A percentile compares a stretch with the other conserved stretches of the same genome.
Evolutionary conservation across 2,888 invertebrate genomes (phyloP).

Genomic region (Stratiomys singularior): DNA sequence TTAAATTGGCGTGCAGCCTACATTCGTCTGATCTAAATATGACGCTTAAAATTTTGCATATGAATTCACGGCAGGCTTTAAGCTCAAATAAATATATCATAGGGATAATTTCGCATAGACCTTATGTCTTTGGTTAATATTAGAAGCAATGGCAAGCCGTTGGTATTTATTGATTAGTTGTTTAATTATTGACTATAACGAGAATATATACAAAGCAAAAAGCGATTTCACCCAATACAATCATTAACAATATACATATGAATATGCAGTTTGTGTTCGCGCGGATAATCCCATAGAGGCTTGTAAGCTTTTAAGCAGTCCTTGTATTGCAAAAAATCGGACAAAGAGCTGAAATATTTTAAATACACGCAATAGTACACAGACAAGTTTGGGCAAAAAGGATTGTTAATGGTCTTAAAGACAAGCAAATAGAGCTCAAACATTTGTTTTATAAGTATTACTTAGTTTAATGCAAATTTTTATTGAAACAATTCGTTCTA

Average conservation of each 20-base stretch:
- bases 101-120: no score
- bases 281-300: not conserved
- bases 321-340: conserved; percentile 22
- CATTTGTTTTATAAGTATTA: conserved; percentile 41
- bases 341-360: conserved; percentile 32
- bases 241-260: not conserved
- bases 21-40: not conserved
- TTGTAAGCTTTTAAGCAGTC: conserved; percentile 37
- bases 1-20: not conserved
- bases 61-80: no score
- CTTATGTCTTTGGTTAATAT: no score
- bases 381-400: not conserved
- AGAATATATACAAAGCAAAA: not conserved
- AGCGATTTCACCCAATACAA: not conserved
- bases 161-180: no score
- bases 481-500: conserved; percentile 32
- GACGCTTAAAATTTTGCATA: not conserved
- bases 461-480: not conserved
- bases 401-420: conserved; percentile 13
- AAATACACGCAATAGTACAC: conserved; percentile 20
- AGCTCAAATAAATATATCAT: no score
- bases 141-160: no score
- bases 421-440: conserved; percentile 55
- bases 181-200: not conserved
- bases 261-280: not conserved